phyloP scores from a whole-genome alignment of 2,797 vertebrate genomes.

The Pantherophis alleghaniensis region DNA sequence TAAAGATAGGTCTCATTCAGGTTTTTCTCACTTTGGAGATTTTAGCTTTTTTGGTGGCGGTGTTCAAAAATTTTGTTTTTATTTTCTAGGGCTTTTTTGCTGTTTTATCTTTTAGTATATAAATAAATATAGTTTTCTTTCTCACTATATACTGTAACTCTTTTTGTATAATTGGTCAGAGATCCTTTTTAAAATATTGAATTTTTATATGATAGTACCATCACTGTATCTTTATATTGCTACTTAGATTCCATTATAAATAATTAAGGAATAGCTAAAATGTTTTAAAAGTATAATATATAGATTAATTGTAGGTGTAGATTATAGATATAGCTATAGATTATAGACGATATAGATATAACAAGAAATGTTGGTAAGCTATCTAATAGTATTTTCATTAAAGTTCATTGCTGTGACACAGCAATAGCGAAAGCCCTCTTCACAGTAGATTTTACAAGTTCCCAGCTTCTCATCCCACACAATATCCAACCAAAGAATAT shows the following conservation, averaged over 20 bases:
- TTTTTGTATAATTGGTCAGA: neutral
- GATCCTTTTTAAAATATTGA: neutral
- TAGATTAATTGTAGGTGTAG: neutral
- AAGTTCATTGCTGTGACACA: conserved; percentile 57
- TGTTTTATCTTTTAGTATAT: neutral
- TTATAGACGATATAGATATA: neutral
- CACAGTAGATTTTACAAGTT: conserved; percentile 58
- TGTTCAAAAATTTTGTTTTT: neutral
- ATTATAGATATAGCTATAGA: neutral
- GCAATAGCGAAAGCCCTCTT: conserved; percentile 52
- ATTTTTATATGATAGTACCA: neutral
- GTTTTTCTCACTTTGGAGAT: neutral
- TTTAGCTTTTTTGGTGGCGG: neutral
- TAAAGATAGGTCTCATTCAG: neutral
- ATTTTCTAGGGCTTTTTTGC: neutral
- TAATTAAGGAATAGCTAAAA: neutral
- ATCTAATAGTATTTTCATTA: conserved; percentile 49
- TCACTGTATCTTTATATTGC: neutral
- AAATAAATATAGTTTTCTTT: neutral
- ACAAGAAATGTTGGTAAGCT: neutral
- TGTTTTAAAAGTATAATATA: neutral
- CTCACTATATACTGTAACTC: neutral
- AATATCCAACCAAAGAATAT: conserved; percentile 62
- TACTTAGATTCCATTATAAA: neutral
- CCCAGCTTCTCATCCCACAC: conserved; percentile 61